Conservation (phyloP, 2,113 vertebrate genomes). For the Pterophyllum scalare region DNA sequence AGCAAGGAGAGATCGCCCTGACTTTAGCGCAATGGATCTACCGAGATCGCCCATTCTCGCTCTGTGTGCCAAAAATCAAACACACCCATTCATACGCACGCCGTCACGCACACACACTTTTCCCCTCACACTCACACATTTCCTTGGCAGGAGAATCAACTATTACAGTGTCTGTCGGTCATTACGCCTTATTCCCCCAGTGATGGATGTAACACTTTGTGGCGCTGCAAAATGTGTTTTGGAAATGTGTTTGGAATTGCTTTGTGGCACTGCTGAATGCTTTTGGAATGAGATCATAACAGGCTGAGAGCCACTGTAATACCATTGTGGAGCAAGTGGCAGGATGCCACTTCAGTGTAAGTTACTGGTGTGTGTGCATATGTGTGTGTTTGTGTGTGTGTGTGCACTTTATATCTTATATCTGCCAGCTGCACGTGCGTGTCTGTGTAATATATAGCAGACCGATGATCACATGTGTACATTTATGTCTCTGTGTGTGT, state of each 20-base stretch:
- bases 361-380: slow-evolving; percentile 50
- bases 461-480: background rate
- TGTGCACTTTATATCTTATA: slow-evolving; percentile 11
- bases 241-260: slow-evolving; percentile 81
- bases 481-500: background rate
- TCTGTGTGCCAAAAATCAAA: background rate
- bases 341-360: slow-evolving; percentile 56
- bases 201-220: slow-evolving; percentile 79
- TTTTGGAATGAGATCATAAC: slow-evolving; percentile 77
- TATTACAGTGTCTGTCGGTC: slow-evolving; percentile 69
- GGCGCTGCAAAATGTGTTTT: slow-evolving; percentile 72
- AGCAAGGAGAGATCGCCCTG: slow-evolving; percentile 20
- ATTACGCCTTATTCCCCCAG: slow-evolving; percentile 74
- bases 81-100: background rate
- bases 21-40: slow-evolving; percentile 29
- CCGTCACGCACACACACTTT: background rate
- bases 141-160: slow-evolving; percentile 67
- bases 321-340: slow-evolving; percentile 73
- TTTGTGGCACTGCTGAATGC: slow-evolving; percentile 72
- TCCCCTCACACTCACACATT: slow-evolving; percentile 27
- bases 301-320: slow-evolving; percentile 71
- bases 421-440: slow-evolving; percentile 25
- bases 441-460: slow-evolving; percentile 5
- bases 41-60: slow-evolving; percentile 5
- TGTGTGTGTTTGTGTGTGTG: background rate